Evolutionary conservation across 2,888 invertebrate genomes (phyloP).

Genomic region (Callinectes sapidus): DNA sequence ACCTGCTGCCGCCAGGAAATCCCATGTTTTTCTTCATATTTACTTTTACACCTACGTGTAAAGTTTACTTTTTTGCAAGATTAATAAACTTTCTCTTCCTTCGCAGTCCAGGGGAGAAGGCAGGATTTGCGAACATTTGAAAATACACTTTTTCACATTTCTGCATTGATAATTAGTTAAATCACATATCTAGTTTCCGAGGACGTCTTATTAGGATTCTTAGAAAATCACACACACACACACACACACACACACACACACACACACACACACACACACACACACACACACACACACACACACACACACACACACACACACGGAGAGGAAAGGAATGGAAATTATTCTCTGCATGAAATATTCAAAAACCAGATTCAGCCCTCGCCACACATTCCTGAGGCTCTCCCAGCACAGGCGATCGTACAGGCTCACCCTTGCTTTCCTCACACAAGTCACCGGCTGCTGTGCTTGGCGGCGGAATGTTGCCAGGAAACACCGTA

Average conservation of each 20-base stretch:
- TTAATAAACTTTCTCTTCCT: too few species aligned
- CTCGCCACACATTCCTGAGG: not conserved
- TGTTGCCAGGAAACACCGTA: not conserved
- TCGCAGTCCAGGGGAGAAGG: not conserved
- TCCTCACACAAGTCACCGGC: not conserved
- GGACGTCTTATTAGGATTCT: not conserved
- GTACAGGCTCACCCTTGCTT: too few species aligned
- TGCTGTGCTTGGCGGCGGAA: not conserved
- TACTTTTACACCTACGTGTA: not conserved
- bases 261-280: conserved; percentile 21
- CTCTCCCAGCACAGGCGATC: not conserved
- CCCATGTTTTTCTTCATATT: not conserved
- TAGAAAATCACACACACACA: conserved; percentile 1
- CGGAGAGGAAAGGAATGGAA: not conserved
- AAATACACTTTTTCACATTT: not conserved
- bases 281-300: conserved; percentile 24
- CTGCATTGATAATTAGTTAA: not conserved
- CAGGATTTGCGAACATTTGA: not conserved
- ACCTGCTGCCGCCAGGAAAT: not conserved
- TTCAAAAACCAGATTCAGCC: not conserved
- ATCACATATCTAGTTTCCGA: not conserved
- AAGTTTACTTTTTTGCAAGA: not conserved
- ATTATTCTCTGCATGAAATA: not conserved
- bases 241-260: conserved; percentile 9
- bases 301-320: conserved; percentile 9